A percentile compares a stretch with the other conserved stretches of the same genome.
Conservation (phyloP, 2,113 vertebrate species). For the Piaya cayana region DNA sequence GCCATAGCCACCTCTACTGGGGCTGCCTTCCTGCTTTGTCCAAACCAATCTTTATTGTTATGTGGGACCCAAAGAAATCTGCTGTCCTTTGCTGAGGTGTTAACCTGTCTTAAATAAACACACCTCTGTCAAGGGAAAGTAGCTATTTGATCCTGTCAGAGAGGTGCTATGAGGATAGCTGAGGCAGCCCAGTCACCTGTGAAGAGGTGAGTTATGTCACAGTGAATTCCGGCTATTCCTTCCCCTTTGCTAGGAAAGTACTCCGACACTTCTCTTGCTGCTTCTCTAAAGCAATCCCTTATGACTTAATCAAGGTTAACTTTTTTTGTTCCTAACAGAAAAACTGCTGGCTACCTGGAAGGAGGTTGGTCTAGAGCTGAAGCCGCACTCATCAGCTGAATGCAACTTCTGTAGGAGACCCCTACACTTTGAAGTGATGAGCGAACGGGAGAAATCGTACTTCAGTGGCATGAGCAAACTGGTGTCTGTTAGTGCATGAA, state of each 20-base stretch:
- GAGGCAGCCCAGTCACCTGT: not conserved
- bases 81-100: not conserved
- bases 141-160: not conserved
- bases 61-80: not conserved
- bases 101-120: not conserved
- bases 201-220: not conserved
- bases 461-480: slow-evolving; percentile 93
- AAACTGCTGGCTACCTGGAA: slow-evolving; percentile 89
- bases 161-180: not conserved
- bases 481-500: slow-evolving; percentile 87
- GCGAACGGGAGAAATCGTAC: slow-evolving; percentile 90
- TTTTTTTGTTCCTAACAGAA: slow-evolving; percentile 74
- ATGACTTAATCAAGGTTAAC: not conserved
- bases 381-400: slow-evolving; percentile 88
- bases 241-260: not conserved
- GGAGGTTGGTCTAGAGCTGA: slow-evolving; percentile 85
- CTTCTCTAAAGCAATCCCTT: not conserved
- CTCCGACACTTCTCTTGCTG: not conserved
- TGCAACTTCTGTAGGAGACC: slow-evolving; percentile 94
- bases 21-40: not conserved
- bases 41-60: not conserved
- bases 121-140: not conserved
- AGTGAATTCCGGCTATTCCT: not conserved
- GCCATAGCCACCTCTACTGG: not conserved
- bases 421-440: slow-evolving; percentile 95